phyloP scores from a whole-genome alignment of 2,113 vertebrate genomes.

The Solea senegalensis region DNA sequence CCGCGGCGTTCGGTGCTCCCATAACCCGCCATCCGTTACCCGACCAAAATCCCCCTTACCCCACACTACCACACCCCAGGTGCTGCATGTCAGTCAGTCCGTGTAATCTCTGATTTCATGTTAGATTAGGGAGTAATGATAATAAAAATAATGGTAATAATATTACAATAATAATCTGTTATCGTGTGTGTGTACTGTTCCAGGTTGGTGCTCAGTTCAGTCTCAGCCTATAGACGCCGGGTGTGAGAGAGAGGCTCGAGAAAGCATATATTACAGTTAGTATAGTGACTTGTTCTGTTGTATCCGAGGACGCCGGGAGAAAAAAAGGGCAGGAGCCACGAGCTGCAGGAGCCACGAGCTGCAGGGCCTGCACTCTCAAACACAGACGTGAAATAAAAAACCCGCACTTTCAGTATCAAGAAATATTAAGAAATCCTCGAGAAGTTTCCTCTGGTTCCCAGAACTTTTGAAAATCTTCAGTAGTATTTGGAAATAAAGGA shows the following conservation, averaged over 20 bases:
- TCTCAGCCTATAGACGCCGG: slow-evolving; percentile 66
- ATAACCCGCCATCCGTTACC: not conserved
- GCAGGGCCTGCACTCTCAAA: slow-evolving; percentile 27
- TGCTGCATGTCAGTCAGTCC: slow-evolving; percentile 81
- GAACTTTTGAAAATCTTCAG: too few relatives aligned
- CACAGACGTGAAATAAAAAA: slow-evolving; percentile 55
- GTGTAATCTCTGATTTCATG: slow-evolving; percentile 77
- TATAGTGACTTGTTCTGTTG: slow-evolving; percentile 79
- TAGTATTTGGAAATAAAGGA: too few relatives aligned
- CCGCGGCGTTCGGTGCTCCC: slow-evolving; percentile 65
- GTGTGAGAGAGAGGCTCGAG: slow-evolving; percentile 67
- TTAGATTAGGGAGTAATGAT: slow-evolving; percentile 80
- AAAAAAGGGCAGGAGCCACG: slow-evolving; percentile 41
- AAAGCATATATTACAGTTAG: slow-evolving; percentile 78
- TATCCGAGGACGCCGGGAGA: slow-evolving; percentile 61
- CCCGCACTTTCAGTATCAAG: too few relatives aligned
- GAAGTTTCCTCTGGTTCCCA: too few relatives aligned
- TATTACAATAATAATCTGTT: slow-evolving; percentile 80
- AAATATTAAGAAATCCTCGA: too few relatives aligned
- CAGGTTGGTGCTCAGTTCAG: slow-evolving; percentile 77
- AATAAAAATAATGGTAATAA: slow-evolving; percentile 78
- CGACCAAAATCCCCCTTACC: not conserved
- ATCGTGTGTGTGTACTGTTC: slow-evolving; percentile 79
- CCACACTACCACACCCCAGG: slow-evolving; percentile 41
- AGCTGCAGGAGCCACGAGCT: slow-evolving; percentile 31